Percentiles rank a stretch among this genome's conserved stretches.
Evolutionary conservation across 1,140 invertebrate species (phyloP).

Genomic region (Cydia fagiglandana): DNA sequence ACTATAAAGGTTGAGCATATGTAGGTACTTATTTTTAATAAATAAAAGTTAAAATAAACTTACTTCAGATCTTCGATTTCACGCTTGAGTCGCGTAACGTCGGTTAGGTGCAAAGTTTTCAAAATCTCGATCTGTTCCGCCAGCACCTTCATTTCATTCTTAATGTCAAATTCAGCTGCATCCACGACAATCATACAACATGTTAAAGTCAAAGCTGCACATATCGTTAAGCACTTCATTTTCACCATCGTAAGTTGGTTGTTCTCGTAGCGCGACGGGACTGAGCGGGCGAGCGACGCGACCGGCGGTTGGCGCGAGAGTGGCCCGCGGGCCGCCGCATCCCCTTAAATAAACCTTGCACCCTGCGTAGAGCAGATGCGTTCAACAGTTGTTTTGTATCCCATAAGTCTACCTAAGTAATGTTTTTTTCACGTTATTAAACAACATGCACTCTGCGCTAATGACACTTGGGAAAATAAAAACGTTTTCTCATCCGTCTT

Average conservation of each 20-base stretch:
- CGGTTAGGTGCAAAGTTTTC: constrained; percentile 53
- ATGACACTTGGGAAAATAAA: constrained; percentile 7
- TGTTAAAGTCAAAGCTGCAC: constrained; percentile 51
- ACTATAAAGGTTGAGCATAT: no score
- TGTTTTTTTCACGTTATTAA: constrained; percentile 2
- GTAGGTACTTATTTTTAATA: no score
- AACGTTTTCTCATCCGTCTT: background rate
- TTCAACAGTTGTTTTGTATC: constrained; percentile 68
- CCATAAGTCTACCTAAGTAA: constrained; percentile 39
- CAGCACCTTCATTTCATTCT: constrained; percentile 53
- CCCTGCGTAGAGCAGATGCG: constrained; percentile 61
- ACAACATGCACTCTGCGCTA: background rate
- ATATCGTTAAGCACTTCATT: constrained; percentile 59
- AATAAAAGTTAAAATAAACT: constrained; percentile 39
- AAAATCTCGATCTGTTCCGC: constrained; percentile 58
- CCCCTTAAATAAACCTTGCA: constrained; percentile 52
- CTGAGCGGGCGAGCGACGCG: background rate
- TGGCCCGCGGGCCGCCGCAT: constrained; percentile 43
- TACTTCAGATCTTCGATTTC: constrained; percentile 66
- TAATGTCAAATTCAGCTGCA: constrained; percentile 50
- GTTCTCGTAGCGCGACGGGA: background rate
- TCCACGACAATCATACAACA: constrained; percentile 46
- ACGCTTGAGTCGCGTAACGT: constrained; percentile 53
- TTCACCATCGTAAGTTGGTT: constrained; percentile 43
- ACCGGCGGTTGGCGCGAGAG: constrained; percentile 46